Evolutionary conservation across 1,140 invertebrate genomes (phyloP).

Genomic region (Cydia amplana): DNA sequence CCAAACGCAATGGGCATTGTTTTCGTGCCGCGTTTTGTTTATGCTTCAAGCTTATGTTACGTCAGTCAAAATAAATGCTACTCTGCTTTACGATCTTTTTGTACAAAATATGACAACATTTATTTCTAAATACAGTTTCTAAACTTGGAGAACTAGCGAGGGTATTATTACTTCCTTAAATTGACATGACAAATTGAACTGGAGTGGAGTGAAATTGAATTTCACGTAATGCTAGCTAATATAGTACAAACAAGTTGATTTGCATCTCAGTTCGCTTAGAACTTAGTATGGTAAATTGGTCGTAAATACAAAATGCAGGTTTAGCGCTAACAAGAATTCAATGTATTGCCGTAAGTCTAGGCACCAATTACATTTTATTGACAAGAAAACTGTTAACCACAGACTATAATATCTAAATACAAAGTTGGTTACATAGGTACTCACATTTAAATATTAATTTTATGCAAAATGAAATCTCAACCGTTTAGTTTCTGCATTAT

Average conservation of each 20-base stretch:
- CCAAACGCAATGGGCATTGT: slow-evolving; percentile 18
- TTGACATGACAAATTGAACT: slow-evolving; percentile 17
- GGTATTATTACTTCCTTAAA: background rate
- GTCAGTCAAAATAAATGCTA: slow-evolving; percentile 22
- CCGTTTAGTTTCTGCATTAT: no score
- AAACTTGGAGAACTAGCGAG: background rate
- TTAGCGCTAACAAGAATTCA: background rate
- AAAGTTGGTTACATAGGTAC: background rate
- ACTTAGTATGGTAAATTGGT: slow-evolving; percentile 4
- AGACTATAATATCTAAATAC: background rate
- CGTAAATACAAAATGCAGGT: slow-evolving; percentile 11
- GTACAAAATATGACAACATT: background rate
- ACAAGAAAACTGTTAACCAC: background rate
- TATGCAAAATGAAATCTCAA: no score
- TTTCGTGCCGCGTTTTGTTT: slow-evolving; percentile 18
- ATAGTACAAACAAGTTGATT: slow-evolving; percentile 11
- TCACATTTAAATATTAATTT: no score
- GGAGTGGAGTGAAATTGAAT: slow-evolving; percentile 16
- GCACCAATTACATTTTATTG: background rate
- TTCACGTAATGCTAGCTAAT: slow-evolving; percentile 6
- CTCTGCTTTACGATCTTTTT: background rate
- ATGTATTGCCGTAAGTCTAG: background rate
- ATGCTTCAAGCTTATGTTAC: slow-evolving; percentile 19
- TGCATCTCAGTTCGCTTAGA: background rate
- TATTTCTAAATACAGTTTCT: background rate